These are phyloP conservation scores for Gallinago undulata DNA, from an alignment of 2,113 vertebrate genomes.

Conservation along the genomic window DNA sequence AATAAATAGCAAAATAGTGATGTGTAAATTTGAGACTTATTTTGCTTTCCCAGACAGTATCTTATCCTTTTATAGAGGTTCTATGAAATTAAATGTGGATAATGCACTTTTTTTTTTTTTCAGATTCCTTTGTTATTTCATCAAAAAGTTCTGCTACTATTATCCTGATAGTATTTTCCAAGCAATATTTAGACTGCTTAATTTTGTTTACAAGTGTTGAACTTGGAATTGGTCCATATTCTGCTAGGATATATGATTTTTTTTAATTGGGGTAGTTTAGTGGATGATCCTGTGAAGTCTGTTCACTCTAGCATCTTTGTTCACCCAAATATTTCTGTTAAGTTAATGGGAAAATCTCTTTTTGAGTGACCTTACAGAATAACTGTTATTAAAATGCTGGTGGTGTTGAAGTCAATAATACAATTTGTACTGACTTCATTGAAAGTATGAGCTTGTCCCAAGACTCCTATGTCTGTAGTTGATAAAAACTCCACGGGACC, in stretches of 20 bases:
- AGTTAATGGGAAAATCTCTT: neutral
- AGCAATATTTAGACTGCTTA: neutral
- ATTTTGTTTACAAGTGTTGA: neutral
- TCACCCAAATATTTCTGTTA: neutral
- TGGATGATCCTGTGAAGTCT: neutral
- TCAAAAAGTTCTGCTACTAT: neutral
- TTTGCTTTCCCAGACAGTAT: neutral
- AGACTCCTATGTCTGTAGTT: neutral
- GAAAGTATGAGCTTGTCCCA: neutral
- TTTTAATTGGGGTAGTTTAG: neutral
- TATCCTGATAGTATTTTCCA: neutral
- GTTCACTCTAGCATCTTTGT: neutral
- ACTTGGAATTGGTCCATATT: rapidly evolving
- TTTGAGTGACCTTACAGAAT: neutral
- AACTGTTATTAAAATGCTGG: neutral
- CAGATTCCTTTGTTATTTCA: neutral
- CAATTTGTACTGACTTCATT: neutral
- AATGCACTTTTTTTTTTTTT: neutral
- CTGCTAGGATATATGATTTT: neutral
- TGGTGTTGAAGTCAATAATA: neutral
- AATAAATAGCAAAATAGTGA: too few relatives aligned
- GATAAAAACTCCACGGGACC: neutral
- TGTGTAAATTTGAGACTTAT: neutral
- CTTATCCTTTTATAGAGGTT: neutral
- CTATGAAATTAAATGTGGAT: neutral